Evolutionary conservation across 2,113 vertebrate species (phyloP), one percentile per base, ranked within the genome.

Genomic region (Mesembrinibis cayennensis): DNA sequence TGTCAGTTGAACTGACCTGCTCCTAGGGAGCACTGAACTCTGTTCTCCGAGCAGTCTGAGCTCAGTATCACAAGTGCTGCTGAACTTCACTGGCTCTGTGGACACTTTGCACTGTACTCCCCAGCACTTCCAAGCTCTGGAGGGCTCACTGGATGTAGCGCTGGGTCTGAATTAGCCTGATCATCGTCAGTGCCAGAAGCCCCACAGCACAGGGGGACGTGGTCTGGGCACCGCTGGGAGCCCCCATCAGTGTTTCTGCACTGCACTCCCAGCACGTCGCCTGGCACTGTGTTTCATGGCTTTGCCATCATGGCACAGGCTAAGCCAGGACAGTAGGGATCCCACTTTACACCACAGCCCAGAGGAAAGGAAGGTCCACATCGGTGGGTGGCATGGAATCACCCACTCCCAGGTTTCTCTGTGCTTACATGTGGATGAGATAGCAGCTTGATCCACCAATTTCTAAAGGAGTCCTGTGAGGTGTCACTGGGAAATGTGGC

Each of bases 341-440:
- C 22, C 29, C 29, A 27, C 30, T 52, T 26, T 8, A 56, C 20
- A 42, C 23, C 22, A 36, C 27, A 59, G 32, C 42, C 36, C 13
- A 40, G 29, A 70, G 36, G 49, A 63, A 58, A 65, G 29, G n/a
- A 52, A 50, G 7, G 22, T 25, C 45, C 30, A 36, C 38, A 9
- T 9, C 1, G 0, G 34, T 61, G 11, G 10, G 21, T 19, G 7
- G 30, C 2, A 0, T 23, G 15, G 44, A 73, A 38, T 26, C 36
- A 47, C 13, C 11, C 1, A 1, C 23, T 58, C 26, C n/a, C 23
- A 44, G 25, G 10, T 71, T 88, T 76, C 73, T 76, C 30, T 15
- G 16, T 56, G 32, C 29, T 66, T 45, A 30, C 4, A 11, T 3
- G 7, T 8, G 12, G 36, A 56, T 20, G 27, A 66, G 52, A 40